Conservation (phyloP, 2,797 vertebrate species). For the Gambusia yucatana region DNA sequence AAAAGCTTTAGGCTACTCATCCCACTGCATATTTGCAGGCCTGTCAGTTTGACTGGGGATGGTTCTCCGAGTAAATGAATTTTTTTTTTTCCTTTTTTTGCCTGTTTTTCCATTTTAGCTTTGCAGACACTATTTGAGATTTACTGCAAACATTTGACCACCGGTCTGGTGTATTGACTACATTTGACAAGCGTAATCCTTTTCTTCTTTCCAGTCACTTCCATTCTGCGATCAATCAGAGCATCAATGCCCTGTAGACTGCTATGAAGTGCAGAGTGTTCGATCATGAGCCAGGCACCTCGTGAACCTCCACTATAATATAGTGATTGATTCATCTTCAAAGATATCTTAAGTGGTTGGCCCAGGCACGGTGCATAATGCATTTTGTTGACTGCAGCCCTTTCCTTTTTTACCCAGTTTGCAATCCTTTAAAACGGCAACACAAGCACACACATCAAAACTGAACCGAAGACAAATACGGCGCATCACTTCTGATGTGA, state of each 20-base stretch:
- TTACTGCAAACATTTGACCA: slow-evolving; percentile 88
- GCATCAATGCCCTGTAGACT: slow-evolving; percentile 88
- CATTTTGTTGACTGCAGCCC: slow-evolving; percentile 78
- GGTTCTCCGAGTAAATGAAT: slow-evolving; percentile 71
- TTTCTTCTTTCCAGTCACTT: slow-evolving; percentile 90
- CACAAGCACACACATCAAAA: slow-evolving; percentile 76
- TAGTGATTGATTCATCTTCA: slow-evolving; percentile 92
- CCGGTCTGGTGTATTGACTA: slow-evolving; percentile 83
- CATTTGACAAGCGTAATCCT: slow-evolving; percentile 90
- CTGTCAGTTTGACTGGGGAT: slow-evolving; percentile 75
- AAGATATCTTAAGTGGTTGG: slow-evolving; percentile 89
- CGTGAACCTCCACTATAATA: slow-evolving; percentile 89
- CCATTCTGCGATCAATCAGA: slow-evolving; percentile 91
- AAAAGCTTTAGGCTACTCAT: slow-evolving; percentile 70
- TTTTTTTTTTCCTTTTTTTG: slow-evolving; percentile 39
- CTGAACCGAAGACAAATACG: slow-evolving; percentile 68
- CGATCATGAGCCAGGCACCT: slow-evolving; percentile 84
- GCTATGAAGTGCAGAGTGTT: slow-evolving; percentile 90
- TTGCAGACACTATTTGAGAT: slow-evolving; percentile 87
- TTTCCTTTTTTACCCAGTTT: slow-evolving; percentile 72
- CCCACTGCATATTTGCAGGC: slow-evolving; percentile 74
- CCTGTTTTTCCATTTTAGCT: slow-evolving; percentile 79
- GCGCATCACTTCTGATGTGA: slow-evolving; percentile 63
- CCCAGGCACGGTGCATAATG: slow-evolving; percentile 74
- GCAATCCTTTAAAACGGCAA: slow-evolving; percentile 74